These are phyloP conservation scores for Clamator glandarius DNA, from an alignment of 2,797 vertebrate genomes.

Conservation along the genomic window DNA sequence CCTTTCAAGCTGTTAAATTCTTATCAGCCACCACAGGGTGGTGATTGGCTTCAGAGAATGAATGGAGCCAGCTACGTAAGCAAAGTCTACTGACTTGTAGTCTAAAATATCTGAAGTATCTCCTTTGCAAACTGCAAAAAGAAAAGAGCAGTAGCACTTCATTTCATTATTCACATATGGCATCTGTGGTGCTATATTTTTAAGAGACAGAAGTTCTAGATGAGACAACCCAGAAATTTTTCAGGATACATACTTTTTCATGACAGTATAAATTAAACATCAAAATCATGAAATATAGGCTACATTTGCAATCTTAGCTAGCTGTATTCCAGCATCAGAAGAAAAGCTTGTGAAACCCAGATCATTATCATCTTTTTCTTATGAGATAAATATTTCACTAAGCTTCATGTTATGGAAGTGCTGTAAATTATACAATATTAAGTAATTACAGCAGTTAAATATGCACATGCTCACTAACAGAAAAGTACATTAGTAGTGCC, in stretches of 20 bases:
- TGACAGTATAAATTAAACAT: neutral
- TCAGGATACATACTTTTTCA: neutral
- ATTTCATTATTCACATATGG: neutral
- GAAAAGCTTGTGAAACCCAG: neutral
- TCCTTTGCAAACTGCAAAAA: constrained; percentile 66
- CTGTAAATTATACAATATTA: constrained; percentile 1
- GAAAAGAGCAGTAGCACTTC: constrained; percentile 45
- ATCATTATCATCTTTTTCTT: neutral
- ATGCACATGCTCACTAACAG: neutral
- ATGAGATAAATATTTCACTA: neutral
- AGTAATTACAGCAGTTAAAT: neutral
- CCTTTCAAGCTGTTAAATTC: constrained; percentile 60
- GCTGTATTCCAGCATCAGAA: neutral
- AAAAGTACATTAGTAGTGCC: constrained; percentile 14
- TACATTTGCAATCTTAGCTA: neutral
- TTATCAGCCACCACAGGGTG: constrained; percentile 68
- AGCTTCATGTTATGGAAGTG: neutral
- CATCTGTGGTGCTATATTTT: neutral
- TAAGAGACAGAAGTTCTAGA: neutral
- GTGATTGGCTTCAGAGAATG: constrained; percentile 74
- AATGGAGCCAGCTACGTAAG: constrained; percentile 77
- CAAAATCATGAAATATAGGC: neutral
- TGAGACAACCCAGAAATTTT: neutral
- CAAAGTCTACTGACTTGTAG: constrained; percentile 72
- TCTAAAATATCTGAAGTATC: constrained; percentile 64